Evolutionary conservation across 2,797 vertebrate species (phyloP).

Genomic region (Triplophysa yarkandensis): DNA sequence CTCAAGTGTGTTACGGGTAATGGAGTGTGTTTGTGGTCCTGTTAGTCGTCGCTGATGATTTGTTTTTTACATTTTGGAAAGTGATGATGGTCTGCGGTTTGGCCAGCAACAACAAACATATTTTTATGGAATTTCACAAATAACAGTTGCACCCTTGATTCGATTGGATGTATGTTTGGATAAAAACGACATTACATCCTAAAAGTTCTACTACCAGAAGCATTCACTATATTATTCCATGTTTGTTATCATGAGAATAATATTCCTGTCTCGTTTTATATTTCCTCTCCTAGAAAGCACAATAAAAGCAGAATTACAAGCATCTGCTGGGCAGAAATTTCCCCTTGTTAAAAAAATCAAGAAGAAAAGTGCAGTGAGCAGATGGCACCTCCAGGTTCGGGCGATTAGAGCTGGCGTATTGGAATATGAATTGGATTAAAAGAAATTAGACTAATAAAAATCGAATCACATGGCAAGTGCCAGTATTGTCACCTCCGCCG

Average conservation of each 20-base stretch:
- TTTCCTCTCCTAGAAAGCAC: slow-evolving; percentile 11
- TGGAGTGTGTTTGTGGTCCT: slow-evolving; percentile 16
- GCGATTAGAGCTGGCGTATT: slow-evolving; percentile 97
- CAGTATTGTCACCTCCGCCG: slow-evolving; percentile 67
- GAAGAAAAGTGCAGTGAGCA: slow-evolving; percentile 76
- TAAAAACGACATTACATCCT: neutral
- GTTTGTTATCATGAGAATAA: neutral
- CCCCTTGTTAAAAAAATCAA: slow-evolving; percentile 31
- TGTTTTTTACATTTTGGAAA: slow-evolving; percentile 1
- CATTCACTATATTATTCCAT: neutral
- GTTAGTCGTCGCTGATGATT: slow-evolving; percentile 10
- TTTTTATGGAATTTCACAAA: neutral
- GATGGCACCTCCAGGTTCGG: slow-evolving; percentile 97
- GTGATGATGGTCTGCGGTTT: neutral
- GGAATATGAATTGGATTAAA: slow-evolving; percentile 99
- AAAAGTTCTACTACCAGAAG: neutral
- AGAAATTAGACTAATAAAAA: slow-evolving; percentile 99
- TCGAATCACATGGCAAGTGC: slow-evolving; percentile 87
- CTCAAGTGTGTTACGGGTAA: slow-evolving; percentile 24
- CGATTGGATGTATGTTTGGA: neutral
- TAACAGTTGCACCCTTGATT: neutral
- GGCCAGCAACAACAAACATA: neutral
- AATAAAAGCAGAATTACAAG: slow-evolving; percentile 62
- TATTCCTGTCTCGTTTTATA: slow-evolving; percentile 18
- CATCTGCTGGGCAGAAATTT: slow-evolving; percentile 86